Base-by-base conservation (phyloP, 2,797 vertebrate species). In the Girardinus metallicus region DNA sequence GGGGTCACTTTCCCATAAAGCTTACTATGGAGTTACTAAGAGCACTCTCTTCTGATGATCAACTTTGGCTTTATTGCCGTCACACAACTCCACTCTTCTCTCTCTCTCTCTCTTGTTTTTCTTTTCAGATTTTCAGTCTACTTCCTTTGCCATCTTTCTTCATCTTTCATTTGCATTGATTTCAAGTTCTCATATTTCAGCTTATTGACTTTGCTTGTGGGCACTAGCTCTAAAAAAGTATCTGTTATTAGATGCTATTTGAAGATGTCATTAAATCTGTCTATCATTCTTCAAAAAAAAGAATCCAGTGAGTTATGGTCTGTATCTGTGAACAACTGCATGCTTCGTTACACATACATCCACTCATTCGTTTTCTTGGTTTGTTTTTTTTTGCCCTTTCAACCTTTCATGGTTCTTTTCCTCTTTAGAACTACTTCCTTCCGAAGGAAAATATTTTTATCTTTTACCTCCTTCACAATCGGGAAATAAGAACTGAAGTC, bases 301-400 rank as follows among this genome's bases (percentile, higher is more conserved):
- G 1, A 12, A 64, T 80, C 60, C 39, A 31, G 18, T 66, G 7
- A 12, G 26, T 3, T 15, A 55, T 62, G 34, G 44, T 75, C 70
- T 79, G 73, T 74, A 76, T 79, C 76, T 73, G 8, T 76, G 60
- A 76, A 83, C 23, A 39, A 0, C 57, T 49, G 12, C 21, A 0
- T 74, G 57, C 81, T 89, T 87, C 77, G 78, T 87, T 82, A 77
- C n/a, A n/a, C n/a, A n/a, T n/a, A n/a, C 60, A 77, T 80, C 78
- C 23, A 39, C 82, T 81, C 23, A 43, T 79, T 71, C 46, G 77
- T 88, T 80, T 77, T 76, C 83, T 55, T 79, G 79, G 81, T 73
- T 81, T 78, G 72, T 74, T n/a, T 62, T 12, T 23, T 74, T 13
- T 3, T 55, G 66, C 74, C 77, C 81, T 86, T 29, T 73, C 82